These are phyloP conservation scores for Drosophila borborema DNA, from an alignment of 2,888 invertebrate species.

Conservation along the genomic window DNA sequence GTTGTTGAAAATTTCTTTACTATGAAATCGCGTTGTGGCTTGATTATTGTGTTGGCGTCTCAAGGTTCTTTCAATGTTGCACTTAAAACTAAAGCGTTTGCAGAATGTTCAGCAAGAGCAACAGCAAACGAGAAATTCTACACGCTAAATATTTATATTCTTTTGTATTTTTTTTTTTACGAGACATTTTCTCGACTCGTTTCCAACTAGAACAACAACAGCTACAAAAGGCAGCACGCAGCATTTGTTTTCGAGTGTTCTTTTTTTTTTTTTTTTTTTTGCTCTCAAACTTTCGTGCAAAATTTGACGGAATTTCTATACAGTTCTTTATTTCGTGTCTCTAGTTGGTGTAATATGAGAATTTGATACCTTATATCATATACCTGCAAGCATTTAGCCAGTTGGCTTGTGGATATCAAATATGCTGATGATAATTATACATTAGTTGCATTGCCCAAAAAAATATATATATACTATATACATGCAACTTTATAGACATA, in stretches of 20 bases:
- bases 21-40: constrained; percentile 13
- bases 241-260: background rate
- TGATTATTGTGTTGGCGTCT: constrained; percentile 36
- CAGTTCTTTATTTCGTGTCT: background rate
- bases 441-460: too few species aligned
- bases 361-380: background rate
- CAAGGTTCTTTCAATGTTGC: constrained; percentile 57
- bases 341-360: constrained; percentile 4
- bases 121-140: constrained; percentile 24
- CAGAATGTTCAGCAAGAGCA: constrained; percentile 27
- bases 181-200: constrained; percentile 20
- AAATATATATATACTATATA: background rate
- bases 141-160: constrained; percentile 23
- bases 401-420: background rate
- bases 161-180: constrained; percentile 26
- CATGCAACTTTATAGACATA: too few species aligned
- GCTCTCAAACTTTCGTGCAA: background rate
- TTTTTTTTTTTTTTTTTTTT: background rate
- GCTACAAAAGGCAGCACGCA: constrained; percentile 9
- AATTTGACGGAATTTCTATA: background rate
- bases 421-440: too few species aligned
- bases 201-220: constrained; percentile 3
- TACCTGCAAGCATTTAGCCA: background rate
- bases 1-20: constrained; percentile 35
- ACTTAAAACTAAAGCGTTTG: constrained; percentile 38